Base-by-base conservation (phyloP, 2,113 vertebrate species). In the Ophthalmolycus amberensis region DNA sequence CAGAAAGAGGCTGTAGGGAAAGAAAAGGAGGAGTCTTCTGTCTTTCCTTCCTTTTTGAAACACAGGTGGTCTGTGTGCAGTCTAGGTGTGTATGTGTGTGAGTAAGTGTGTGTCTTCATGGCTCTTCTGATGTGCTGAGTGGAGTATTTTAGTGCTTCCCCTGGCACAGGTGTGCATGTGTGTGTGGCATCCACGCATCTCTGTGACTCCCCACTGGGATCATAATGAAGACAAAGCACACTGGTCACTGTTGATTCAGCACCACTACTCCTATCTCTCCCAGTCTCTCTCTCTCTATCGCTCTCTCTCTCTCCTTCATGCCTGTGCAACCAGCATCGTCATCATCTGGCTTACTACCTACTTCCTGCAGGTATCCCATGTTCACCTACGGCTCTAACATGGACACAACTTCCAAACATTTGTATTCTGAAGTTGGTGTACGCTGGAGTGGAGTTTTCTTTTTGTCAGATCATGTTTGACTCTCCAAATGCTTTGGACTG, bases 211-310 rank as follows among this genome's bases (percentile, higher is more conserved):
- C 96, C 94, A 95, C 93, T 93, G 95, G 95, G 95, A 94, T 95
- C 95, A 95, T 97, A 96, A 97, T 97, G 96, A 96, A 96, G 96
- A 97, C 96, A 96, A 96, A 97, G 96, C 94, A 95, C 91, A 93
- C 71, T 96, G 95, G 96, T 96, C 97, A 95, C 95, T 96, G 96
- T 96, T 96, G 96, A 97, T 96, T 97, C 97, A 96, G 96, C 96
- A 95, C 80, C 83, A 80, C 71, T 52, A 78, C 72, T 71, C 46
- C 62, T 68, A 71, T 81, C 40, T 44, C 75, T 75, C 73, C 80
- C 71, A 71, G 56, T 67, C 9, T 77, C 60, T 71, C 63, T 80
- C 42, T 68, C 77, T 74, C 68, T 77, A 50, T 70, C 59, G 27
- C 62, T 74, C 68, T 77, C 64, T 71, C 54, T 67, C 44, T 77